Base-by-base conservation (phyloP, 1,140 invertebrate genomes). In the Neomicropteryx cornuta region DNA sequence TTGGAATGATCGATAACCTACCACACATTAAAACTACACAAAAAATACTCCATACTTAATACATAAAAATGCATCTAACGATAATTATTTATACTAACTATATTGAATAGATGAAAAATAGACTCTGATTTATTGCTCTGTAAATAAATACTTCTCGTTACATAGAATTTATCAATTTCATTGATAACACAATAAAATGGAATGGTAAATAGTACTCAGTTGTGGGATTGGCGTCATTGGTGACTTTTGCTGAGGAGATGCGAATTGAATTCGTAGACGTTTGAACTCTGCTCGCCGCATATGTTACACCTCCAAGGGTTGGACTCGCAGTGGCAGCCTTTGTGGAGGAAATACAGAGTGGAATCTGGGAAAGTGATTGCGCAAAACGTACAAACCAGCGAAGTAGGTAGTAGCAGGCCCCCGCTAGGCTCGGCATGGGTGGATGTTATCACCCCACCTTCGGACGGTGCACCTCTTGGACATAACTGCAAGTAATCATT, bases 271-370 rank as follows among this genome's bases (percentile, higher is more conserved):
- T 95, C 88, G 64, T 96, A 95, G 21, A 93, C 81, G 55, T 94
- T 92, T 54, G 78, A 83, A 60, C 88, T 93, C 52, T 85, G 79
- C 62, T 92, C 86, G 18, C 91, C 91, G 62, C 94, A 97, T 47
- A 96, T 88, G 69, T 97, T 97, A 66, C 94, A 97, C 62, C 92
- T 92, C 90, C 91, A 97, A 0, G 93, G 92, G 70, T 96, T 93
- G 43, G 88, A 86, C 49, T 95, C 87, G 45, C 88, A 92, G 69
- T 97, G 94, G 58, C 94, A 89, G 43, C 92, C 92, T 70, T 95
- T 96, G 70, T 97, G 94, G 33, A 97, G 73, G 66, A 96, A 92
- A 66, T 96, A 97, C 20, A 97, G 71, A 0, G 91, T 96, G 53
- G 87, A 86, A 68, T 97, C 92, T 2, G 88, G 87, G 65, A 95